Percentiles rank a stretch among this genome's conserved stretches.
These are phyloP conservation scores for Myopa tessellatipennis DNA, from an alignment of 2,888 invertebrate species.

Conservation along the genomic window DNA sequence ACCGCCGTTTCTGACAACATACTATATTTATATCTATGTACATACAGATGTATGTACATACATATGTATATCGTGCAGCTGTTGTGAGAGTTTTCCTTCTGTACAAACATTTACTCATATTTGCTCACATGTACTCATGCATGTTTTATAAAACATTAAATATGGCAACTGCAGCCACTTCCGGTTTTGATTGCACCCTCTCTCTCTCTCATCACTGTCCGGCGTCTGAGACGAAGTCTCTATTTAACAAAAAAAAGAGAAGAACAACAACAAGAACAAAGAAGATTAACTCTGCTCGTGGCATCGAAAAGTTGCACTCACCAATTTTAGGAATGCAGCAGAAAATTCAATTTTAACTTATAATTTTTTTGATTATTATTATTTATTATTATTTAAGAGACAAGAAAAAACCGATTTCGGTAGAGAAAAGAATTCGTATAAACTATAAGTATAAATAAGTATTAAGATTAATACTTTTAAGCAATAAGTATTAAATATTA, in stretches of 20 bases:
- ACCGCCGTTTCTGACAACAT: not conserved
- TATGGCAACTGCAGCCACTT: slow-evolving; percentile 25
- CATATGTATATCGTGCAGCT: slow-evolving; percentile 14
- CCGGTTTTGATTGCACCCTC: slow-evolving; percentile 27
- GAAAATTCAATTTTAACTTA: too few relatives aligned
- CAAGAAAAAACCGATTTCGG: too few relatives aligned
- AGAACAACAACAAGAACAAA: not conserved
- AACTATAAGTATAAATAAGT: too few relatives aligned
- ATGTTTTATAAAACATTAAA: slow-evolving; percentile 9
- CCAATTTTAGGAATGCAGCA: too few relatives aligned
- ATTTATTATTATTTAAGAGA: too few relatives aligned
- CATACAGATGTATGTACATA: not conserved
- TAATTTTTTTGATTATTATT: too few relatives aligned
- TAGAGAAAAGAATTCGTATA: too few relatives aligned
- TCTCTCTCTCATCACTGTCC: not conserved
- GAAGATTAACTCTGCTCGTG: not conserved
- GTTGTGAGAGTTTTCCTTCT: not conserved
- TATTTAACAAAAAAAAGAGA: too few relatives aligned
- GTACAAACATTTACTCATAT: not conserved
- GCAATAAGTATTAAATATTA: too few relatives aligned
- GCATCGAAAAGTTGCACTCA: not conserved
- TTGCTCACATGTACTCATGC: not conserved
- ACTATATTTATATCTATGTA: too few relatives aligned
- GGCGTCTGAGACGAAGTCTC: slow-evolving; percentile 7
- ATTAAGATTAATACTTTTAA: too few relatives aligned